These are phyloP conservation scores for Phylloscopus collybita DNA, from an alignment of 2,797 vertebrate genomes.

Conservation along the genomic window DNA sequence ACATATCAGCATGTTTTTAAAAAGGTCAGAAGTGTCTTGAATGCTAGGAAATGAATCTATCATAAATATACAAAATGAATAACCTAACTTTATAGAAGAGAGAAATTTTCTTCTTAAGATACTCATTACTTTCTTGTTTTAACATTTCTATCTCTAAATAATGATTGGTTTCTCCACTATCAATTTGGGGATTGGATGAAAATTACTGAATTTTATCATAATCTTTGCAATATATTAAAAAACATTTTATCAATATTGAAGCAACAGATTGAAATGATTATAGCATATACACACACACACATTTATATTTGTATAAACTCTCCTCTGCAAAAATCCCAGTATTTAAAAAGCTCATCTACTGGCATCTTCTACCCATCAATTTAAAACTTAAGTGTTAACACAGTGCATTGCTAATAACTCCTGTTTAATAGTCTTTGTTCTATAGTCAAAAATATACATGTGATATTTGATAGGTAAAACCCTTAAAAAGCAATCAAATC, in stretches of 20 bases:
- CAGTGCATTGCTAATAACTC: neutral
- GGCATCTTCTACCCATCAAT: neutral
- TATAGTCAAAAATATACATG: neutral
- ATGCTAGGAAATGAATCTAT: neutral
- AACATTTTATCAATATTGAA: neutral
- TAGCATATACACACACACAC: neutral
- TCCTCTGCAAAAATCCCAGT: neutral
- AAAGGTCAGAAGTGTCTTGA: neutral
- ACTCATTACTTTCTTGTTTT: neutral
- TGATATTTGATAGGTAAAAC: neutral
- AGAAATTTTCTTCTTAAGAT: neutral
- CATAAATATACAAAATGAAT: neutral
- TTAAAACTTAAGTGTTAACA: neutral
- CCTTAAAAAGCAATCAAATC: neutral
- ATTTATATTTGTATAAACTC: neutral
- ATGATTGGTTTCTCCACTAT: slow-evolving; percentile 8
- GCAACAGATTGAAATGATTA: neutral
- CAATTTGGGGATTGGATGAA: neutral
- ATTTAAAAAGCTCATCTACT: neutral
- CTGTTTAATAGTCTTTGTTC: neutral
- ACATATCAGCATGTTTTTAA: neutral
- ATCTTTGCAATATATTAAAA: neutral
- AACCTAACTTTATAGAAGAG: neutral
- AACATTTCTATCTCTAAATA: slow-evolving; percentile 25
- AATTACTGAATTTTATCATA: slow-evolving; percentile 26